These are phyloP conservation scores for Omphaloscelis lunosa DNA, from an alignment of 2,888 invertebrate species.

Conservation along the genomic window DNA sequence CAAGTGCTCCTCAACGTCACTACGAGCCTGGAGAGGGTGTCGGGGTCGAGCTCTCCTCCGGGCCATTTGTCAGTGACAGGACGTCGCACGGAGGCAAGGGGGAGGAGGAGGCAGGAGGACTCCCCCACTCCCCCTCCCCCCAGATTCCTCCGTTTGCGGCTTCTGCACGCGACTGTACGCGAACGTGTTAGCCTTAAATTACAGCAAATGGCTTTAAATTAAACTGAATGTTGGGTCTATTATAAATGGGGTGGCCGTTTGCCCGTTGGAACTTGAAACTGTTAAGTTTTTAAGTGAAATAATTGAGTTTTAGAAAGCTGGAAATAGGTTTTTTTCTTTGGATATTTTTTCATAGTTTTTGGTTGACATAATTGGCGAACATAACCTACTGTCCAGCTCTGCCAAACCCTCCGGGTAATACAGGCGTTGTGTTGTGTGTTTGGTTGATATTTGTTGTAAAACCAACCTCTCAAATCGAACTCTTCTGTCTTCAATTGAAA, in stretches of 20 bases:
- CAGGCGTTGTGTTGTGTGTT: background rate
- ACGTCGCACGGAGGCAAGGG: constrained; percentile 79
- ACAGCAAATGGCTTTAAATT: constrained; percentile 71
- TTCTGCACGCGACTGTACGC: constrained; percentile 83
- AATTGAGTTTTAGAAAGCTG: constrained; percentile 18
- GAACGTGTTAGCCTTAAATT: constrained; percentile 78
- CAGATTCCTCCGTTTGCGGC: constrained; percentile 81
- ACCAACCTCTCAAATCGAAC: background rate
- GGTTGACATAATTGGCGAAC: background rate
- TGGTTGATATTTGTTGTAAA: background rate
- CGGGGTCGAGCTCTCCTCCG: constrained; percentile 88
- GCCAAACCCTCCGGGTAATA: no score
- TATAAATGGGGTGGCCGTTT: constrained; percentile 61
- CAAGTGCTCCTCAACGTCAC: constrained; percentile 66
- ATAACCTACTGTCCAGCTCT: background rate
- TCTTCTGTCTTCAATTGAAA: background rate
- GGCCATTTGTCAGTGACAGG: constrained; percentile 91
- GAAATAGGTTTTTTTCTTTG: background rate
- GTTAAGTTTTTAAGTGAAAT: constrained; percentile 39
- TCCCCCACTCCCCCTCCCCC: constrained; percentile 66
- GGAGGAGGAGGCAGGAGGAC: constrained; percentile 42
- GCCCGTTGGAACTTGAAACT: constrained; percentile 29
- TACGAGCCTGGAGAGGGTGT: constrained; percentile 83
- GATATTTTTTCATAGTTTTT: background rate
- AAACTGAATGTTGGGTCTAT: constrained; percentile 64